Evolutionary conservation across 2,797 vertebrate species (phyloP), one percentile per base, ranked within the genome.

Genomic region (Ceyx erithaca): DNA sequence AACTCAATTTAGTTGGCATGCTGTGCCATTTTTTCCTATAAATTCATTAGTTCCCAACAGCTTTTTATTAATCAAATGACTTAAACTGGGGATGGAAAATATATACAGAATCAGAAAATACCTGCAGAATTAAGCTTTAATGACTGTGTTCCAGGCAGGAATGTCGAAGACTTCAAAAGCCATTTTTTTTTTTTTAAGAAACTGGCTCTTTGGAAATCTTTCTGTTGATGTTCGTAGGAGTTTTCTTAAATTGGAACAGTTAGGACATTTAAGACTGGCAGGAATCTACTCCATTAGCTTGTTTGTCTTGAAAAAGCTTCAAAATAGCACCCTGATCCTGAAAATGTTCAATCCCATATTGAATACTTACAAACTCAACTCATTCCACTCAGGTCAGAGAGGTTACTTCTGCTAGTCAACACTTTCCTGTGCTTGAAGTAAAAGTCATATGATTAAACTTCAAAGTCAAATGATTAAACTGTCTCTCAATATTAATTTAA

Each of bases 11-110:
- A 87, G 25, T 70, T 87, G 77, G 66, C 26, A n/a, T 78, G 55
- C 51, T 72, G 22, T 84, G 30, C 31, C 78, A 79, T 93, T 94
- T 51, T 95, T 89, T 96, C 45, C 43, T 85, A 91, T 82, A 80
- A 82, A 51, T 95, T 85, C 40, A 72, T 79, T 68, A 41, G 4
- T 80, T 90, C 91, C 90, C 95, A 67, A 22, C 57, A 45, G 52
- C 30, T 90, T 90, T 90, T 82, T 89, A 89, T 87, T 73, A 25
- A 28, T 78, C 40, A 51, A 73, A 82, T 59, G 4, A 8, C 33
- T 80, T 75, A 58, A 57, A 81, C 26, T 52, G 63, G 33, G 43
- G 58, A 31, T 66, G 68, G 63, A 92, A 93, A 61, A 45, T 37
- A 63, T 5, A n/a, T 57, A 63, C 77, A 89, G 43, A 83, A 52